Evolutionary conservation across 2,888 invertebrate genomes (phyloP), one percentile per base, ranked within the genome.

Genomic region (Amiota communis): DNA sequence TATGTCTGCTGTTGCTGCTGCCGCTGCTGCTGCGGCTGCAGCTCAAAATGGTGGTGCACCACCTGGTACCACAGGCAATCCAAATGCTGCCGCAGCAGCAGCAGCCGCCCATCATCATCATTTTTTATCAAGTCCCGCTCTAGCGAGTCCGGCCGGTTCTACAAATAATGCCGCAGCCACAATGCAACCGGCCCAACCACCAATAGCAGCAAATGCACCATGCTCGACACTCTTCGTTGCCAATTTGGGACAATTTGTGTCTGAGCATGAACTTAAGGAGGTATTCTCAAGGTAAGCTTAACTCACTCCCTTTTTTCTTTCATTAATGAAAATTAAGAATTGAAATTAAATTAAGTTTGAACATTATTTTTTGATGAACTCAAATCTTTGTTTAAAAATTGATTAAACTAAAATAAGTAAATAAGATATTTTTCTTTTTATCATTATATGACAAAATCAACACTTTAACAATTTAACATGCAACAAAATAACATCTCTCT

Each of bases 151-250:
- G 84, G 89, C 87, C 79, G 95, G 95, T 80, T 95, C 95, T 80
- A 87, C 87, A 78, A 89, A 88, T 85, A 90, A 89, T 84, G 93
- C 17, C 23, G 93, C 17, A 20, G 51, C 93, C 78, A 81, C 84
- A 74, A 87, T 68, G 53, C 51, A 88, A 78, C 84, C 88, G 77
- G 83, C 83, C 73, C 88, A 88, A 79, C 91, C 91, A 82, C 91
- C 91, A 76, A 90, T 91, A 80, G 92, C 92, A 85, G 91, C 92
- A 72, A 95, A 96, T 90, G 95, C 96, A 83, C 98, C 98, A 84
- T 98, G 98, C 92, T 97, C 97, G 86, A 99, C 99, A 82, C 94
- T 99, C 82, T 99, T 99, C 92, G 98, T 99, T 89, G 98, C 98
- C 88, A 99, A 99, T 91, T 93, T 99, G 88, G 98, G 98, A 83